Percentiles rank a stretch among this genome's conserved stretches.
phyloP scores from a whole-genome alignment of 2,797 vertebrate species.

The Taeniopygia guttata region DNA sequence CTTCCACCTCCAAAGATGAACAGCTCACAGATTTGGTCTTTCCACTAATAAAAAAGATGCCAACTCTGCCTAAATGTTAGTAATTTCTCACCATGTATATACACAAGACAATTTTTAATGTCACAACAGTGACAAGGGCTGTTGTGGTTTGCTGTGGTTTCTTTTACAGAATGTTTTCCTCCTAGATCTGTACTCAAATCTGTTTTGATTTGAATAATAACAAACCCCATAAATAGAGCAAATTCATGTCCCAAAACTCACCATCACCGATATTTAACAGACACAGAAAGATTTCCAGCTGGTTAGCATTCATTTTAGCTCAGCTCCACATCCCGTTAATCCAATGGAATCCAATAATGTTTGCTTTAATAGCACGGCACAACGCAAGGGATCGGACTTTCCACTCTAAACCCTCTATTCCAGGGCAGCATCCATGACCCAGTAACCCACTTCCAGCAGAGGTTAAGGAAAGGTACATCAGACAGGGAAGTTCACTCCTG shows the following conservation, averaged over 20 bases:
- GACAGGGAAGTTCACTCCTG: neutral
- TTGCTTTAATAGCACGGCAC: neutral
- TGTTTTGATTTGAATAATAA: neutral
- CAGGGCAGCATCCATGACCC: conserved; percentile 21
- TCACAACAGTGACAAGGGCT: neutral
- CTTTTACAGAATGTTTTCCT: neutral
- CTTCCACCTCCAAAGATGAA: conserved; percentile 31
- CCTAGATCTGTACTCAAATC: neutral
- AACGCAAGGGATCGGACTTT: neutral
- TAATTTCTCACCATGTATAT: neutral
- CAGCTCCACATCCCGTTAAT: neutral
- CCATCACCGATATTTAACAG: neutral
- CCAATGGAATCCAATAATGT: conserved; percentile 30
- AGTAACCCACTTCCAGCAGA: conserved; percentile 49
- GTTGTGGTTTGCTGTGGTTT: neutral
- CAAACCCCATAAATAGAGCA: neutral
- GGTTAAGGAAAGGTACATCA: neutral
- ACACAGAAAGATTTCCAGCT: neutral
- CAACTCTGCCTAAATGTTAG: neutral
- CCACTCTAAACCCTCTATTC: neutral
- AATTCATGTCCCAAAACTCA: neutral
- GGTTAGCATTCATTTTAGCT: neutral
- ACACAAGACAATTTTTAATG: neutral
- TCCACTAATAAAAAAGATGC: conserved; percentile 4
- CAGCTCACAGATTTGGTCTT: conserved; percentile 20